Conservation (phyloP, 2,113 vertebrate species). For the Mustela lutreola region DNA sequence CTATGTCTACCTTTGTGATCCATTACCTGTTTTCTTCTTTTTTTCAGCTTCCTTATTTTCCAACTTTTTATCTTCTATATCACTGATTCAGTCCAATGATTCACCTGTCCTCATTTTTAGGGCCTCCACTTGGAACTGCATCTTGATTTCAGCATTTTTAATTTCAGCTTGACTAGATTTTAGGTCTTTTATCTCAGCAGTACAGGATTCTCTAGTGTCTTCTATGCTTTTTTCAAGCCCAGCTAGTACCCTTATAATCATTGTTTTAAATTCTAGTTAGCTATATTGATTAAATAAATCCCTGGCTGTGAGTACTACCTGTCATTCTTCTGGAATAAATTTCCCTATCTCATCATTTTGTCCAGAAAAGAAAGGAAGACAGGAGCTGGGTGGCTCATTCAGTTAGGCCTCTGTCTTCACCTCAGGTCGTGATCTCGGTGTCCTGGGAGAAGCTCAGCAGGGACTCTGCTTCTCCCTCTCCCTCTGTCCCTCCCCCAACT, state of each 20-base stretch:
- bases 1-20: neutral
- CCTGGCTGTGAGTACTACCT: neutral
- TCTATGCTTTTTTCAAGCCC: neutral
- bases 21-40: neutral
- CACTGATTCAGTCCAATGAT: neutral
- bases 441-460: too few species aligned
- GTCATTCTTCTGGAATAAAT: too few species aligned
- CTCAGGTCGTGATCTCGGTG: neutral
- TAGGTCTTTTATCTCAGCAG: neutral
- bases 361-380: too few species aligned
- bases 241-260: neutral
- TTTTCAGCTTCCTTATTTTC: neutral
- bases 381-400: neutral
- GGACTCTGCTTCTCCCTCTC: neutral
- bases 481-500: neutral
- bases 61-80: neutral
- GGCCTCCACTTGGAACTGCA: neutral
- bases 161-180: neutral
- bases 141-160: neutral
- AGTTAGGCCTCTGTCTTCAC: neutral
- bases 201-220: neutral
- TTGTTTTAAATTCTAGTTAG: neutral
- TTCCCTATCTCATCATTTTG: too few species aligned
- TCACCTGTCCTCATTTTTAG: neutral
- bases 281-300: neutral